Base-by-base conservation (phyloP, 2,797 vertebrate genomes). In the Fundulus diaphanus region DNA sequence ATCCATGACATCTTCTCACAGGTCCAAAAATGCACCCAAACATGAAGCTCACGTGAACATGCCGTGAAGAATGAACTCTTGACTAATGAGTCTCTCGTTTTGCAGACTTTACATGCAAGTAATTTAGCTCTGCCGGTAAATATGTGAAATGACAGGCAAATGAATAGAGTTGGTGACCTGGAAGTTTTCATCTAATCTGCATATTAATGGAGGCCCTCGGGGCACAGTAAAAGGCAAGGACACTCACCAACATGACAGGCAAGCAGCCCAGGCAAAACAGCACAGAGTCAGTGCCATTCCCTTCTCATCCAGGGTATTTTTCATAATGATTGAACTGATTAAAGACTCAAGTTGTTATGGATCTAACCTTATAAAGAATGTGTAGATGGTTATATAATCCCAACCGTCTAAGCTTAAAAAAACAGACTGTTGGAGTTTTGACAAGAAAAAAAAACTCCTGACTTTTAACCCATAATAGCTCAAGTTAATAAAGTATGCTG, bases 151-250 rank as follows among this genome's bases (percentile, higher is more conserved):
- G 87, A 91, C 89, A 85, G 82, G 83, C 84, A 79, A 79, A 78
- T 88, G 76, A 88, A 78, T 24, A 75, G 82, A 88, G 81, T 59
- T 68, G 71, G 81, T 93, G 93, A 94, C 92, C 92, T 93, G 90
- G 90, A 93, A 91, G 70, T 87, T 74, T 86, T 83, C 78, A 82
- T 86, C 59, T 77, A 77, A 88, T 88, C 65, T 88, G 69, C 87
- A 90, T 90, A 90, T 83, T 87, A 83, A 89, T 76, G 68, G 40
- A 27, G 74, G 70, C 73, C 78, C 82, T 72, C 1, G 2, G 71
- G 86, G 61, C 46, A 76, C 63, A 81, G 67, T 72, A 68, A 79
- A 68, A 33, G 76, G 37, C 72, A 75, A 12, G 15, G 40, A 70
- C 52, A 73, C 82, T 77, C 69, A 42, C 42, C 57, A 73, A 63